Evolutionary conservation across 2,888 invertebrate genomes (phyloP), one percentile per base, ranked within the genome.

Genomic region (Rotaria socialis): DNA sequence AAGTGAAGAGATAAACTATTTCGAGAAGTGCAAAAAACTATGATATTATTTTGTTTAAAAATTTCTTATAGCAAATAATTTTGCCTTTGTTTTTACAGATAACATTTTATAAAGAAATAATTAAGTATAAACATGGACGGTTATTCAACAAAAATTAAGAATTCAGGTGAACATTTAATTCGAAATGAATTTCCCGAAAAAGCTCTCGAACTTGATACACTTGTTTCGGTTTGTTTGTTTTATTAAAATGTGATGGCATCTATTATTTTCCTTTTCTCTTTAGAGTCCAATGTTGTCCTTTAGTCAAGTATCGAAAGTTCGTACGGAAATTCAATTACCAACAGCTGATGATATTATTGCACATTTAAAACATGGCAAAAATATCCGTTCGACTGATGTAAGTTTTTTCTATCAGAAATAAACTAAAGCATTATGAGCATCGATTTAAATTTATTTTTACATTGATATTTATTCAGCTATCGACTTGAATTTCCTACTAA

Each of bases 151-250:
- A 85, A 85, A 22, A 87, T 86, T 27, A 87, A 87, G 50, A 35
- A 84, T 74, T 67, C 85, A 27, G 96, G 96, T 22, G 97, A 97
- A 90, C 94, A 94, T 88, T 92, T 97, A 87, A 94, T 97, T 87
- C 93, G 95, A 87, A 95, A 94, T 91, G 95, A 95, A 85, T 96
- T 97, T 91, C 97, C 97, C 19, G 94, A 95, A 90, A 96, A 96
- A 91, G 96, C 97, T 89, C 94, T 96, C 14, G 94, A 95, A 90
- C 93, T 97, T 87, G 96, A 96, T 92, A 94, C 94, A 88, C 92
- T 96, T 87, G 92, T 97, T 80, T 80, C 80, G 47, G 80, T 89
- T 80, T 80, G 80, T 80, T 80, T n/a, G 10, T 55, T 55, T 55
- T 55, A 22, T 7, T 22, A 55, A 19, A 55, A 3, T 55, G 3